Base-by-base conservation (phyloP, 2,888 invertebrate genomes). In the Drosophila emarginata region DNA sequence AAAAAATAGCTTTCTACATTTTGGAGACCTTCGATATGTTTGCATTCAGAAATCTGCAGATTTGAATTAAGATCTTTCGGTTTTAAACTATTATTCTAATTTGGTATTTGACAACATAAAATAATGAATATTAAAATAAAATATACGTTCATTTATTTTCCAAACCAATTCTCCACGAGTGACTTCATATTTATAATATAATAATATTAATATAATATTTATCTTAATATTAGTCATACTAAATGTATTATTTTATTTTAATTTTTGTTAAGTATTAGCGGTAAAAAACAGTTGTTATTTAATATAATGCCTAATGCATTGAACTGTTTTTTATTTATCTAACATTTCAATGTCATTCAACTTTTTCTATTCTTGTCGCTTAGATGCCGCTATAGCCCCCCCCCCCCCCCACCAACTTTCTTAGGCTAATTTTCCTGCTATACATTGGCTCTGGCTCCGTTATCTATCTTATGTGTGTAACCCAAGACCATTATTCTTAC, bases 371-470 rank as follows among this genome's bases (percentile, higher is more conserved):
- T 7, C 57, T 7, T 9, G 6, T 37, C 7, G 18, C 28, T 11
- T 39, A 45, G 56, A 40, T 52, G n/a, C 69, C 64, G 64, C 51
- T 69, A 52, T 26, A 23, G 14, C 61, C 39, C 18, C 56, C 5
- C 26, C 26, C 23, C 23, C 23, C 4, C 23, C 4, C 23, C 23
- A 23, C 37, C 14, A 12, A 53, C 28, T 61, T 57, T 70, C 14
- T 54, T 18, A 59, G 12, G 28, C 28, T 56, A 40, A 28, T 40
- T 62, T 28, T 15, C 23, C 40, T 40, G 26, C 36, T 36, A 54
- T 54, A 6, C 32, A 36, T 12, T 51, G 21, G 53, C 57, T 28
- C 56, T 56, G 53, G 40, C 63, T 18, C 70, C 70, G 70, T 71
- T 71, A 71, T 40, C 51, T 56, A 23, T 45, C 50, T 18, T 32